Base-by-base conservation (phyloP, 1,140 invertebrate species). In the Scaptodrosophila lebanonensis region DNA sequence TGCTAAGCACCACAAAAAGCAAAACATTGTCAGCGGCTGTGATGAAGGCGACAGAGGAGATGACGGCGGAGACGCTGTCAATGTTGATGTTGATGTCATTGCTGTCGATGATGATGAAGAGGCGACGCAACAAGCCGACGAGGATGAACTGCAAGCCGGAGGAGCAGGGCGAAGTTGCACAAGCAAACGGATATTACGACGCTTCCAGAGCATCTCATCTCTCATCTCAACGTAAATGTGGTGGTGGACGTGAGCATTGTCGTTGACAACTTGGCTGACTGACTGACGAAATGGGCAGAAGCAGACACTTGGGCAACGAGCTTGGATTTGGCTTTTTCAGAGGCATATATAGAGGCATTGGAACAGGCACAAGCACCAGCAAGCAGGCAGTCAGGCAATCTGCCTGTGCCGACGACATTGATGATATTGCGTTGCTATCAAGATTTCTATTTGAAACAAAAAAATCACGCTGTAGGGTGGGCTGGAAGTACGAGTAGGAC, bases 391-490 rank as follows among this genome's bases (percentile, higher is more conserved):
- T 5, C 38, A 44, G 33, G 38, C 47, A 7, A 33, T 36, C 30
- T 35, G 33, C 39, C 22, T 59, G n/a, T n/a, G n/a, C n/a, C 32
- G 32, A 43, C 33, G 43, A 13, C 63, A 67, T 67, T 62, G 66
- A 53, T 70, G 61, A 69, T 75, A 65, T 71, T 70, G 39, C 54
- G 29, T 70, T 66, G 49, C 66, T 66, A 82, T 69, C 60, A 60
- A 61, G 66, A 69, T 63, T 82, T 48, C 44, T 61, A 60, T 66
- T 66, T 62, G 62, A 56, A 62, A 61, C 50, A 47, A 56, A 67
- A 39, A 39, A 49, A 29, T 22, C 25, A 29, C 25, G 18, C 13
- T 42, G 30, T 29, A 15, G 48, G 30, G 33, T 18, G 22, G 29
- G 36, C 43, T 9, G 15, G 17, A 33, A 11, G 13, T 1, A 25